Conservation (phyloP, 2,888 invertebrate genomes). For the Dastarcus helophoroides region DNA sequence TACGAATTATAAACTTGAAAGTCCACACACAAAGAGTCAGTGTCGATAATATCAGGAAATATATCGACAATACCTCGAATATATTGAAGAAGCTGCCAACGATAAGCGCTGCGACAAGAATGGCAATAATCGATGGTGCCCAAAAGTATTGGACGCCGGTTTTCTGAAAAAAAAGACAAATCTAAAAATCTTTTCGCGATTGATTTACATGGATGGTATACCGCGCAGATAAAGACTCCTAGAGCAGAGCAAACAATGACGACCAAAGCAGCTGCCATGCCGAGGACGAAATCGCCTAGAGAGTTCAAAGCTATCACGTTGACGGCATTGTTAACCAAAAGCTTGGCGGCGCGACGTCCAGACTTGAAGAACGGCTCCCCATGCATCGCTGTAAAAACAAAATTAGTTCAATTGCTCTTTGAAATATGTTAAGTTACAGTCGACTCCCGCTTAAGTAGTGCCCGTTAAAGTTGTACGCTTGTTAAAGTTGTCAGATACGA, state of each 20-base stretch:
- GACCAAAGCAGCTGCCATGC: conserved; percentile 19
- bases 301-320: conserved; percentile 21
- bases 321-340: conserved; percentile 20
- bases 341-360: conserved; percentile 22
- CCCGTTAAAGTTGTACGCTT: too few species aligned
- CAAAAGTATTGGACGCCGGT: conserved; percentile 3
- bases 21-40: too few species aligned
- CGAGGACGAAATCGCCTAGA: conserved; percentile 23
- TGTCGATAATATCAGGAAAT: too few species aligned
- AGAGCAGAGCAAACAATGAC: conserved; percentile 13
- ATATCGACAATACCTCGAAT: too few species aligned
- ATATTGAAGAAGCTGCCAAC: conserved; percentile 15
- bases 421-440: too few species aligned
- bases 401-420: too few species aligned
- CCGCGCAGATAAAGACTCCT: conserved; percentile 4
- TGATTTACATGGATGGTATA: too few species aligned
- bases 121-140: conserved; percentile 6
- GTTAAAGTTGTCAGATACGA: too few species aligned
- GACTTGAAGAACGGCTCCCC: conserved; percentile 22
- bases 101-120: conserved; percentile 13
- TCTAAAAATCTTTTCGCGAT: too few species aligned
- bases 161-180: conserved; percentile 6
- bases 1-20: too few species aligned
- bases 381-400: conserved; percentile 22
- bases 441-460: too few species aligned